These are phyloP conservation scores for Zaprionus africanus DNA, from an alignment of 1,140 invertebrate species.

Conservation along the genomic window DNA sequence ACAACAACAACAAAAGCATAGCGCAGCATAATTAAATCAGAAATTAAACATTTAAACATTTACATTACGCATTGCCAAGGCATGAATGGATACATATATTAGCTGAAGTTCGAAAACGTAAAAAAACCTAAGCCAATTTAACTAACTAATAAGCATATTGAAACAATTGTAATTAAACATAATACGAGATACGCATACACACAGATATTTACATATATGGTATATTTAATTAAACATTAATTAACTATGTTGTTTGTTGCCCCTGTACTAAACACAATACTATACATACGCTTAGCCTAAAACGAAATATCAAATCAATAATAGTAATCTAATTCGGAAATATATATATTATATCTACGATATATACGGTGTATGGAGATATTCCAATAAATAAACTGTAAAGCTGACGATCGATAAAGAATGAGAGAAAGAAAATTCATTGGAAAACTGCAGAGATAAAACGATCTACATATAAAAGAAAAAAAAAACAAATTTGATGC, in stretches of 20 bases:
- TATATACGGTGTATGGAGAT: neutral
- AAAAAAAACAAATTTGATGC: neutral
- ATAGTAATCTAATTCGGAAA: constrained; percentile 35
- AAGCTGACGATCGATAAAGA: neutral
- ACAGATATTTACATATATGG: constrained; percentile 10
- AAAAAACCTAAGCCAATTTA: constrained; percentile 22
- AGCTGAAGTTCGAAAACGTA: constrained; percentile 29
- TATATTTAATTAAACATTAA: constrained; percentile 25
- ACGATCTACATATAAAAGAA: neutral
- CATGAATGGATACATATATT: constrained; percentile 13
- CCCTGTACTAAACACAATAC: constrained; percentile 40
- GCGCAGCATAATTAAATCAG: constrained; percentile 31
- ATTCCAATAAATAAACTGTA: neutral
- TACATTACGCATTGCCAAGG: too few relatives aligned
- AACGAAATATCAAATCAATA: constrained; percentile 59
- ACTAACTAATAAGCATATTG: constrained; percentile 22
- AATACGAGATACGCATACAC: constrained; percentile 26
- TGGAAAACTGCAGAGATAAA: neutral
- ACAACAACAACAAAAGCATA: constrained; percentile 9
- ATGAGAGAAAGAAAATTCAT: neutral
- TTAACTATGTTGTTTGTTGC: constrained; percentile 73
- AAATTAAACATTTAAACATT: constrained; percentile 13
- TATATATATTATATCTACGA: constrained; percentile 1
- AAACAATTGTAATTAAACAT: constrained; percentile 48
- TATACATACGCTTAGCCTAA: constrained; percentile 38